phyloP scores from a whole-genome alignment of 2,113 vertebrate species.

The Haliaeetus leucogaster region DNA sequence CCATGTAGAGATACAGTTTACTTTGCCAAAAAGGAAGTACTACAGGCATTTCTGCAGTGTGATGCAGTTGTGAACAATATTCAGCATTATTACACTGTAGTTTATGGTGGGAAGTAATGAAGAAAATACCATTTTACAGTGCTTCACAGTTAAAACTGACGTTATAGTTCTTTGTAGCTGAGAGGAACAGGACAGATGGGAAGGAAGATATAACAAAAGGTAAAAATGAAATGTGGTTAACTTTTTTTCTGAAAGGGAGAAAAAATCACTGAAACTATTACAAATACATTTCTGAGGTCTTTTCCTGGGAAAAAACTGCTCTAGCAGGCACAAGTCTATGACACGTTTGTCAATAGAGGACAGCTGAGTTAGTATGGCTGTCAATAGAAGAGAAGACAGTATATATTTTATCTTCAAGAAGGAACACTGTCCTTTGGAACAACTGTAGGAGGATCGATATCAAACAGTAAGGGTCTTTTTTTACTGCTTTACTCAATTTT shows the following conservation, averaged over 20 bases:
- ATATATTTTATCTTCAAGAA: neutral
- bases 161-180: neutral
- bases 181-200: neutral
- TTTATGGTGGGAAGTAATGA: neutral
- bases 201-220: neutral
- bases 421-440: conserved; percentile 1
- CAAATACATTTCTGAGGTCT: neutral
- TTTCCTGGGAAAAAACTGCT: neutral
- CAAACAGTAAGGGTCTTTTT: neutral
- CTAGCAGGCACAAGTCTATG: neutral
- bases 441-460: neutral
- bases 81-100: neutral
- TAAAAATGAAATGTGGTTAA: neutral
- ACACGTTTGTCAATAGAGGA: neutral
- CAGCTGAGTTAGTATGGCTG: neutral
- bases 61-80: neutral
- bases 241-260: neutral
- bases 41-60: neutral
- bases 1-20: neutral
- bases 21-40: neutral
- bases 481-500: neutral
- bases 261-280: neutral
- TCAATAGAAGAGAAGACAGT: neutral
- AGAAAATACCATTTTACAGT: neutral
- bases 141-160: neutral